These are phyloP conservation scores for Molossus alvarezi DNA, from an alignment of 2,797 vertebrate genomes.

Conservation along the genomic window DNA sequence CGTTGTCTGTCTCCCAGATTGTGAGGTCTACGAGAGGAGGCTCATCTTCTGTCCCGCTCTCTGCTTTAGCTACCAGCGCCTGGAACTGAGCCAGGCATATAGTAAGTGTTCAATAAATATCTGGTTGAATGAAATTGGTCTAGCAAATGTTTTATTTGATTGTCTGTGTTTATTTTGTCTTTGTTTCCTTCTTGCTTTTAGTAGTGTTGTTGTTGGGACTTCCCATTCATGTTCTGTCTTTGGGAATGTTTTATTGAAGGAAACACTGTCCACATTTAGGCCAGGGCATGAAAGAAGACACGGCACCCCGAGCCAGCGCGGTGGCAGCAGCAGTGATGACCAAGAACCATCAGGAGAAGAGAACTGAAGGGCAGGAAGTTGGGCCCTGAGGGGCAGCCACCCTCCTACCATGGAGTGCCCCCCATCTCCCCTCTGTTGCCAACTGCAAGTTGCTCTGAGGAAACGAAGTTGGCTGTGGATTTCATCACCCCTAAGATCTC, in stretches of 20 bases:
- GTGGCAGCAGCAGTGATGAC: neutral
- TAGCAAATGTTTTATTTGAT: neutral
- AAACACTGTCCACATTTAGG: neutral
- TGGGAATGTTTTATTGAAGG: neutral
- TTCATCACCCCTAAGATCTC: neutral
- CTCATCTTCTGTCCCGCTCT: neutral
- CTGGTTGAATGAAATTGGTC: neutral
- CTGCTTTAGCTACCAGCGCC: neutral
- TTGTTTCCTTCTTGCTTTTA: conserved; percentile 11
- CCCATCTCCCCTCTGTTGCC: neutral
- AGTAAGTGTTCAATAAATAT: neutral
- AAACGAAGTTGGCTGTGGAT: neutral
- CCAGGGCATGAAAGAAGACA: neutral
- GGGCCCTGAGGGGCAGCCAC: neutral
- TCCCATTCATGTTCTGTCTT: neutral
- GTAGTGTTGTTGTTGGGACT: neutral
- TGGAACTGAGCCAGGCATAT: neutral
- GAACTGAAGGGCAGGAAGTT: neutral
- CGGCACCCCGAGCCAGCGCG: neutral
- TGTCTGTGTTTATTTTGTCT: neutral
- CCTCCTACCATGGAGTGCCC: neutral
- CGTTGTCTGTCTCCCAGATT: too few species aligned
- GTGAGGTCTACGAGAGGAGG: rapidly evolving
- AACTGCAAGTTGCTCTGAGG: neutral
- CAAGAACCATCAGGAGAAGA: neutral